Percentiles rank a stretch among this genome's conserved stretches.
phyloP scores from a whole-genome alignment of 2,888 invertebrate genomes.

The Aleiodes leptofemur region DNA sequence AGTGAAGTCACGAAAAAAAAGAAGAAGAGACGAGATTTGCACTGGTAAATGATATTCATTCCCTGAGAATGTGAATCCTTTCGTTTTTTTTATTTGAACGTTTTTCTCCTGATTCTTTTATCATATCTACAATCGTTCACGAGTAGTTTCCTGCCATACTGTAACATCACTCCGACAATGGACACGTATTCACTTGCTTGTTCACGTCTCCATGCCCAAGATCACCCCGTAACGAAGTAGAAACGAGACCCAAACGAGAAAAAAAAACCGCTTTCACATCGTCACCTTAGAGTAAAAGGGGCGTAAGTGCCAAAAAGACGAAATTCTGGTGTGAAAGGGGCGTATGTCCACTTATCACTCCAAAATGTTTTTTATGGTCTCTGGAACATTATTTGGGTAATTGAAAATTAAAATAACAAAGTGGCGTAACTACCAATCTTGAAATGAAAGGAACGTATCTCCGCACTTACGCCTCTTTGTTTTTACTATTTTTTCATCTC shows the following conservation, averaged over 20 bases:
- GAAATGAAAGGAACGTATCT: too few relatives aligned
- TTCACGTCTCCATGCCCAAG: not conserved
- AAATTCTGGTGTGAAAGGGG: too few relatives aligned
- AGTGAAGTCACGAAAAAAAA: not conserved
- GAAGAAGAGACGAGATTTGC: not conserved
- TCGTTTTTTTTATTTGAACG: not conserved
- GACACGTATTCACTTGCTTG: conserved; percentile 10
- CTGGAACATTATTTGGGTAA: too few relatives aligned
- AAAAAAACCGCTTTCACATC: not conserved
- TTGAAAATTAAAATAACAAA: too few relatives aligned
- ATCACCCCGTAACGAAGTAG: not conserved
- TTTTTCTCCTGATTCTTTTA: not conserved
- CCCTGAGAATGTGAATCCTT: not conserved
- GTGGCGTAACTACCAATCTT: too few relatives aligned
- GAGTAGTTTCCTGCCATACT: not conserved
- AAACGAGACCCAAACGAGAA: not conserved
- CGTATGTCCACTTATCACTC: too few relatives aligned
- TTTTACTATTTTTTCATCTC: too few relatives aligned
- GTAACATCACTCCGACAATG: conserved; percentile 2
- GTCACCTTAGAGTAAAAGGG: too few relatives aligned
- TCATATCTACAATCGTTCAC: not conserved
- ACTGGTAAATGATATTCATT: conserved; percentile 7
- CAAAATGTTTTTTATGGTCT: too few relatives aligned
- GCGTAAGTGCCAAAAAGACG: too few relatives aligned
- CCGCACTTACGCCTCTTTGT: too few relatives aligned